Evolutionary conservation across 2,797 vertebrate genomes (phyloP).

Genomic region (Margarornis squamiger): DNA sequence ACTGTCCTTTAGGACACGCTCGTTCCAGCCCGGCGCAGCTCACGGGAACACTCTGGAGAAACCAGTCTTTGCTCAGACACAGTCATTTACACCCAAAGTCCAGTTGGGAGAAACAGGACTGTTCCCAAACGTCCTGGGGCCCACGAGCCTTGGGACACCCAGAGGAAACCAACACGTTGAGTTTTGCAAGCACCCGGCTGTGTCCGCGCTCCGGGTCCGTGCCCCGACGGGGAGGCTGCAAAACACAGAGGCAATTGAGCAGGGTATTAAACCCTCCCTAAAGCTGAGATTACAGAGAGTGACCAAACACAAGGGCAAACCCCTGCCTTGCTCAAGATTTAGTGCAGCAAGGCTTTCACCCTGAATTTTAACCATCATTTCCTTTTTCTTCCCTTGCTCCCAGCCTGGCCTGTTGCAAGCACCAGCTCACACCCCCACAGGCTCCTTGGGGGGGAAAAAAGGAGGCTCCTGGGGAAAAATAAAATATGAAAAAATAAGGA

Average conservation of each 20-base stretch:
- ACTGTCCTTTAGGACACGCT: background rate
- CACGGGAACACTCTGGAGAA: fast-evolving
- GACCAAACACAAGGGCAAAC: background rate
- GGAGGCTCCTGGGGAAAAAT: background rate
- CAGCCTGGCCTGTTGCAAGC: background rate
- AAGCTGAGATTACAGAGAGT: background rate
- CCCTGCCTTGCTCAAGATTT: background rate
- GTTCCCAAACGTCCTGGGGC: background rate
- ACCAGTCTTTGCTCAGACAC: fast-evolving
- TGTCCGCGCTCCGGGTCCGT: fast-evolving
- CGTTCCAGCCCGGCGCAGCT: fast-evolving
- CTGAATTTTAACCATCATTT: background rate
- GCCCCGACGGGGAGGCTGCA: fast-evolving
- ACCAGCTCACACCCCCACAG: fast-evolving
- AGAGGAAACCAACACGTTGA: fast-evolving
- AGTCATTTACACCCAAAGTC: background rate
- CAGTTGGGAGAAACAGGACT: background rate
- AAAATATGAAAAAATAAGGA: background rate
- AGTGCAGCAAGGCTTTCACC: background rate
- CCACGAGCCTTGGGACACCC: fast-evolving
- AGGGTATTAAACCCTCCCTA: background rate
- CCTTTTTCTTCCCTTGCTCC: background rate
- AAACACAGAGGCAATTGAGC: fast-evolving
- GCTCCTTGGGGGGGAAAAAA: background rate
- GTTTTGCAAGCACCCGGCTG: background rate